These are phyloP conservation scores for Protonemura montana DNA, from an alignment of 2,888 invertebrate species.

Conservation along the genomic window DNA sequence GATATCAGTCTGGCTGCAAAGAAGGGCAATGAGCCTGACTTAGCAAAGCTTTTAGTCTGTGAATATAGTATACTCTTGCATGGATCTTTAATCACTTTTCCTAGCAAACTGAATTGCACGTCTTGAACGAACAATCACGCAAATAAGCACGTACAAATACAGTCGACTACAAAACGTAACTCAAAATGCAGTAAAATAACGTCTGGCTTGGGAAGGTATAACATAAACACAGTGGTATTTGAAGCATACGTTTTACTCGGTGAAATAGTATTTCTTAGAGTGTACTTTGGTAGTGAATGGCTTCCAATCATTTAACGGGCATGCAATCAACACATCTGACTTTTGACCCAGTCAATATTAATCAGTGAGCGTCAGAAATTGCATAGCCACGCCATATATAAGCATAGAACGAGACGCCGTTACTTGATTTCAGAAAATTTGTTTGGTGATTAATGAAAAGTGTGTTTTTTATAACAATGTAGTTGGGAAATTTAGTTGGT, in stretches of 20 bases:
- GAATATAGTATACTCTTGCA: neutral
- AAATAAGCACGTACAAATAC: conserved; percentile 5
- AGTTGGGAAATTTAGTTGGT: no score
- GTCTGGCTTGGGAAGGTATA: no score
- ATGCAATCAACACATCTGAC: conserved; percentile 4
- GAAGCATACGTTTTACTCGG: neutral
- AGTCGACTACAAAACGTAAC: neutral
- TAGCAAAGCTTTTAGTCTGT: neutral
- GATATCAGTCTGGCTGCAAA: no score
- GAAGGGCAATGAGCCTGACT: neutral
- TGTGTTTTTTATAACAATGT: no score
- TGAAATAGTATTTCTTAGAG: neutral
- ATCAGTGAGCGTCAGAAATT: neutral
- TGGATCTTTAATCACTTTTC: neutral
- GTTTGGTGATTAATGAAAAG: no score
- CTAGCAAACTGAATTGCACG: neutral
- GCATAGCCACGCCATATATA: neutral
- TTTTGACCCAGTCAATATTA: conserved; percentile 5
- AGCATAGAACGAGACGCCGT: neutral
- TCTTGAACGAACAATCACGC: conserved; percentile 3
- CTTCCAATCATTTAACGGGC: neutral
- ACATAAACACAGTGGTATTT: neutral
- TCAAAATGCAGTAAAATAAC: neutral
- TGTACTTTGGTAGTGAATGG: neutral
- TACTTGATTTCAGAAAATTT: neutral